Evolutionary conservation across 2,797 vertebrate species (phyloP).

Genomic region (Octomys mimax): DNA sequence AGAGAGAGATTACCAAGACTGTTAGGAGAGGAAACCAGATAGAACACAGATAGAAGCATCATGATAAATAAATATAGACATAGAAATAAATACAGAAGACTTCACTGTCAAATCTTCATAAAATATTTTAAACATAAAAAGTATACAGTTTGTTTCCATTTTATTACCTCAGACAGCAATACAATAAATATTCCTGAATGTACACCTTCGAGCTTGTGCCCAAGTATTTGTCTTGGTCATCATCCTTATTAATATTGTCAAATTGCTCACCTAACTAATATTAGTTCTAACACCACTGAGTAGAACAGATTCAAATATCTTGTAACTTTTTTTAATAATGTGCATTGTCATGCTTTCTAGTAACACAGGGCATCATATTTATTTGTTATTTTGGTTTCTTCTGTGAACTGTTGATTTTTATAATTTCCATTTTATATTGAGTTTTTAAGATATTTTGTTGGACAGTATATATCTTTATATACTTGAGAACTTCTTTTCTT

Average conservation of each 20-base stretch:
- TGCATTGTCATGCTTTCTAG: neutral
- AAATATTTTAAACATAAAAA: constrained; percentile 14
- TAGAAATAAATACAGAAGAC: neutral
- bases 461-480: neutral
- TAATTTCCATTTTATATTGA: neutral
- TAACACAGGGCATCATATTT: neutral
- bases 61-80: neutral
- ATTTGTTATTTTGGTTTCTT: neutral
- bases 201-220: neutral
- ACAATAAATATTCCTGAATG: neutral
- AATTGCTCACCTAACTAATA: neutral
- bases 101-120: neutral
- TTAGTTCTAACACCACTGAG: neutral
- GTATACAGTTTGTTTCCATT: neutral
- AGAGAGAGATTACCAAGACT: neutral
- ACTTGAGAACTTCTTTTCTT: neutral
- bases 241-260: neutral
- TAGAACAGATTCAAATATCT: neutral
- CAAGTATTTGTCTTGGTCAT: neutral
- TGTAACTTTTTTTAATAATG: neutral
- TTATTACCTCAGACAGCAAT: neutral
- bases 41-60: neutral
- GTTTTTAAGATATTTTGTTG: neutral
- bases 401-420: neutral
- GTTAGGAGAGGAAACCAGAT: neutral